These are phyloP conservation scores for Odocoileus virginianus DNA, from an alignment of 2,113 vertebrate genomes.

Conservation along the genomic window DNA sequence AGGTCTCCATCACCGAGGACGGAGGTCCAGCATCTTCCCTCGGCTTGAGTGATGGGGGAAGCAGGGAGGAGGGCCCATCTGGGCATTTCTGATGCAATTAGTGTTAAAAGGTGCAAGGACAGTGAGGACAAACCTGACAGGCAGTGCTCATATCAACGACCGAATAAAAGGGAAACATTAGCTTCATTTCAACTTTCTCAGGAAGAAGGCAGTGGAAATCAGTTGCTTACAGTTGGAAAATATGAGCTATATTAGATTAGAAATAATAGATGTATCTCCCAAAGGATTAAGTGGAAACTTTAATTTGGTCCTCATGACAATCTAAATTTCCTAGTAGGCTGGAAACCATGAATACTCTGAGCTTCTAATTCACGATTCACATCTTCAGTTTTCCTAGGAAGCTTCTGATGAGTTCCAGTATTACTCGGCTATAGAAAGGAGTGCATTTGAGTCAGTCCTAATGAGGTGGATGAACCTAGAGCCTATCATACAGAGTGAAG, in stretches of 20 bases:
- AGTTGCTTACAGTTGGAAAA: neutral
- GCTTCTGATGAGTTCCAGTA: neutral
- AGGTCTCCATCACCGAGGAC: neutral
- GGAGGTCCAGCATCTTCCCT: neutral
- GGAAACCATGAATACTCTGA: neutral
- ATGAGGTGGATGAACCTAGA: neutral
- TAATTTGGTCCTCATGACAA: neutral
- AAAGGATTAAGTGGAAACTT: neutral
- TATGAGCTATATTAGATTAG: neutral
- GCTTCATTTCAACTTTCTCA: neutral
- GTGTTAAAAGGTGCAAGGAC: neutral
- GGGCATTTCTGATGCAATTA: neutral
- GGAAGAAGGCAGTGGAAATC: neutral
- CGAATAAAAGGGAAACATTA: neutral
- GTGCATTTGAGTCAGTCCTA: neutral
- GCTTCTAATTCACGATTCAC: neutral
- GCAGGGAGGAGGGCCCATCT: too few relatives aligned
- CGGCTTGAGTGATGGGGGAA: neutral
- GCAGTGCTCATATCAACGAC: neutral
- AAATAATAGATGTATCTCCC: neutral
- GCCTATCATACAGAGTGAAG: neutral
- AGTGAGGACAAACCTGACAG: neutral
- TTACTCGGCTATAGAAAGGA: neutral
- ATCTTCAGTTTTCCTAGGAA: neutral
- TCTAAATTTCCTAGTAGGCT: neutral